A percentile compares a stretch with the other conserved stretches of the same genome.
Evolutionary conservation across 2,888 invertebrate species (phyloP).

Genomic region (Monoplex corrugatus): DNA sequence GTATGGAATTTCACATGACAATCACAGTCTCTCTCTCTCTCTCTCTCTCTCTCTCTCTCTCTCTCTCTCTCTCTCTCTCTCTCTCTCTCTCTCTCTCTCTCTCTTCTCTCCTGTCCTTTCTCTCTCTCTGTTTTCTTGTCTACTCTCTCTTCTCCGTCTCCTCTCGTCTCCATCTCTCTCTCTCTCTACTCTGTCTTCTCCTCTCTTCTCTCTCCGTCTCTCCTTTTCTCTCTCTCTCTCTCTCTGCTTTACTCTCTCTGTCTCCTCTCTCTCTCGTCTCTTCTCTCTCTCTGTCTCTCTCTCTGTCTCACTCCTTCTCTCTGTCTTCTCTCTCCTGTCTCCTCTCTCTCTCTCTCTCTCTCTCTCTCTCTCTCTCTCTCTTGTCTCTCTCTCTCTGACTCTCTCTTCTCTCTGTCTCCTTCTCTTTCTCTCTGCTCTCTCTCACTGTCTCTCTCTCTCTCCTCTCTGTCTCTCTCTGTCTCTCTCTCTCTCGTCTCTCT

Average conservation of each 20-base stretch:
- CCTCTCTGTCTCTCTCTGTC: background rate
- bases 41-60: background rate
- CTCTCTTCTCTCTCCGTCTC: no score
- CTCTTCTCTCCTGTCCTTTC: background rate
- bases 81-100: background rate
- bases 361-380: background rate
- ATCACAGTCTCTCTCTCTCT: constrained; percentile 1
- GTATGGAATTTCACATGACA: no score
- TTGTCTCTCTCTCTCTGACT: background rate
- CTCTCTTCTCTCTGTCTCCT: background rate
- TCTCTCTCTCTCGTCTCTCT: background rate
- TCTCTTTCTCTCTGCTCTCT: background rate
- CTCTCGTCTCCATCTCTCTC: no score
- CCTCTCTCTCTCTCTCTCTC: background rate
- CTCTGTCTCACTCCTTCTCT: background rate
- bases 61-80: background rate
- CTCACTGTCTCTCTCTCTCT: constrained; percentile 1
- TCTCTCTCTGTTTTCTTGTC: background rate
- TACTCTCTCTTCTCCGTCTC: no score
- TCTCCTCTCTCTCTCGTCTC: background rate
- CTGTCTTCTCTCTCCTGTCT: no score
- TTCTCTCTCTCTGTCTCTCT: background rate
- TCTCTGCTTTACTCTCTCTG: no score
- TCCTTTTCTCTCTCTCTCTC: background rate
- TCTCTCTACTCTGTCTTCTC: no score